Conservation (phyloP, 2,113 vertebrate genomes). For the Brienomyrus brachyistius region DNA sequence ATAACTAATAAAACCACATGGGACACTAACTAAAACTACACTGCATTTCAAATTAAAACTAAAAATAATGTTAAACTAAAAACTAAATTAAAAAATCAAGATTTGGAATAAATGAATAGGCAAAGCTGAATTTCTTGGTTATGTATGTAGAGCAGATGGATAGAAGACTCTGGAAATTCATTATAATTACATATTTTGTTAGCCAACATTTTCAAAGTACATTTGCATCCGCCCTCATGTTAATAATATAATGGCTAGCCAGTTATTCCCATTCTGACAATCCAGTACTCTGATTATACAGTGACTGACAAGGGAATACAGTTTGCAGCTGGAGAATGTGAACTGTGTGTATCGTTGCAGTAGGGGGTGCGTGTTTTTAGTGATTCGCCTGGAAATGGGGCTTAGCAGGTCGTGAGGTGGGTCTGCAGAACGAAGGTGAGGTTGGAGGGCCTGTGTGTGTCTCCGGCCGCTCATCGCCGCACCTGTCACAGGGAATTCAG, state of each 20-base stretch:
- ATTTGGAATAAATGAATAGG: not conserved
- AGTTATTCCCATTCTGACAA: not conserved
- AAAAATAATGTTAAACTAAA: not conserved
- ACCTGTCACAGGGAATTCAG: constrained; percentile 2
- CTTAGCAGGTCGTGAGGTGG: not conserved
- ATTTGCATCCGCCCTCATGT: not conserved
- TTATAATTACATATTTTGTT: constrained; percentile 7
- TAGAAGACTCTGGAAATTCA: not conserved
- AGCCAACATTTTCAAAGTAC: constrained; percentile 5
- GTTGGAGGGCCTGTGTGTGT: not conserved
- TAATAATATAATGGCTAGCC: constrained; percentile 2
- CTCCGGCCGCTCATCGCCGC: not conserved
- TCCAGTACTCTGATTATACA: not conserved
- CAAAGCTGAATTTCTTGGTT: not conserved
- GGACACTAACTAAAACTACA: not conserved
- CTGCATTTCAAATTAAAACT: not conserved
- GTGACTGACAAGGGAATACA: not conserved
- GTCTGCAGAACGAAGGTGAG: not conserved
- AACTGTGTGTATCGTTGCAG: not conserved
- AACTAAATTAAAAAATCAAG: not conserved
- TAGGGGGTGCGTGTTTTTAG: not conserved
- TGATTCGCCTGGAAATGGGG: not conserved
- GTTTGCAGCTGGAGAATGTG: not conserved
- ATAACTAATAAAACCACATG: not conserved
- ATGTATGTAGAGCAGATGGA: not conserved